Conservation (phyloP, 2,797 vertebrate species). For the Pangasius krempfi region DNA sequence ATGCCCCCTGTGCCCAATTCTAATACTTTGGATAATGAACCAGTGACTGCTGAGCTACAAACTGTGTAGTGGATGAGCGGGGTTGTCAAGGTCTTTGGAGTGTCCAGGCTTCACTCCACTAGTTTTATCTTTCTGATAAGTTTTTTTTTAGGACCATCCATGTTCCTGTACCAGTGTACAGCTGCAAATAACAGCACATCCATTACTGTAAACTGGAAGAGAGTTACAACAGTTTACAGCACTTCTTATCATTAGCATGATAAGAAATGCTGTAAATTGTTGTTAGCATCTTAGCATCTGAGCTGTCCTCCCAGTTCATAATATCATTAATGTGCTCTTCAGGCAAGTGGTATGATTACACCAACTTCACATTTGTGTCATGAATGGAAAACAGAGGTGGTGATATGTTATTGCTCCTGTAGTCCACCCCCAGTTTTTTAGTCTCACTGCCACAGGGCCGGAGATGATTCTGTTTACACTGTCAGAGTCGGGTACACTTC, state of each 20-base stretch:
- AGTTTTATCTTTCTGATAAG: neutral
- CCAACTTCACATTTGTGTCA: neutral
- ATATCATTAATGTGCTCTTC: slow-evolving; percentile 1
- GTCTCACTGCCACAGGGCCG: neutral
- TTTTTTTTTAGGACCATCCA: neutral
- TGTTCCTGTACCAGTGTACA: neutral
- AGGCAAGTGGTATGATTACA: neutral
- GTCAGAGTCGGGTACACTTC: neutral
- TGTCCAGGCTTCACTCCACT: neutral
- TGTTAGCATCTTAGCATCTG: neutral
- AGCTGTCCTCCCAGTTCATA: neutral
- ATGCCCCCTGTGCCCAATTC: neutral
- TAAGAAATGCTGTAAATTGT: too few relatives aligned
- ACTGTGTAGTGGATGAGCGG: neutral
- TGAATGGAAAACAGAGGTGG: slow-evolving; percentile 3
- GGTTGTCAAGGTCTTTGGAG: neutral
- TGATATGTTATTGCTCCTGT: slow-evolving; percentile 5
- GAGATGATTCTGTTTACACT: neutral
- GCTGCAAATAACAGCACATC: neutral
- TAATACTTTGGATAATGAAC: neutral
- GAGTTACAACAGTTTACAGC: neutral
- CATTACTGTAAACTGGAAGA: neutral
- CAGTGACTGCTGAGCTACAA: neutral
- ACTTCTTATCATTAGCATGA: neutral
- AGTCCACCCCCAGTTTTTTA: slow-evolving; percentile 18